Conservation (phyloP, 37 sponge, comb jelly and placozoan genomes). For the Crambe crambe region DNA sequence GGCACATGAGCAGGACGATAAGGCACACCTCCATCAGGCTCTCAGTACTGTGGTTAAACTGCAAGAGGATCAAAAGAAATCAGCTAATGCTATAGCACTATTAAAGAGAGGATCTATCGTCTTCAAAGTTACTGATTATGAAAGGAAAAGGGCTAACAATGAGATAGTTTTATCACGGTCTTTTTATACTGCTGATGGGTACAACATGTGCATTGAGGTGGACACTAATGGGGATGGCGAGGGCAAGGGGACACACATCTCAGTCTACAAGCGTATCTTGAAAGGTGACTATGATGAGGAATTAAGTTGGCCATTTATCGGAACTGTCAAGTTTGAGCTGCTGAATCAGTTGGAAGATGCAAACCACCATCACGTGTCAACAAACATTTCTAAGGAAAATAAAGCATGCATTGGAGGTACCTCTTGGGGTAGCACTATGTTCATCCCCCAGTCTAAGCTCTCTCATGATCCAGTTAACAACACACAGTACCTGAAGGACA, state of each 20-base stretch:
- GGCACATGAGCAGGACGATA: no score
- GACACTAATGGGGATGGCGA: slow-evolving; percentile 14
- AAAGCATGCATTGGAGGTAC: background rate
- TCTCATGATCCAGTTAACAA: background rate
- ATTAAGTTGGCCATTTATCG: slow-evolving; percentile 13
- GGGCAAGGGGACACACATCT: slow-evolving; percentile 42
- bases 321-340: background rate
- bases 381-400: background rate
- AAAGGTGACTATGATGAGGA: slow-evolving; percentile 27
- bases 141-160: background rate
- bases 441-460: slow-evolving; percentile 2
- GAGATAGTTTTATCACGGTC: background rate
- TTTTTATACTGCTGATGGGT: slow-evolving; percentile 28
- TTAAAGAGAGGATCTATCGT: background rate
- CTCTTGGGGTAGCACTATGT: background rate
- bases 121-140: background rate
- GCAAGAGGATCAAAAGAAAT: background rate
- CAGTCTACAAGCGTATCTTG: slow-evolving; percentile 7
- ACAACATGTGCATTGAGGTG: slow-evolving; percentile 32
- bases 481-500: slow-evolving; percentile 15
- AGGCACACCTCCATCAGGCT: no score
- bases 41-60: background rate
- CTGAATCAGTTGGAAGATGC: slow-evolving; percentile 4
- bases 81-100: no score
- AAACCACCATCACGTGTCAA: background rate